Evolutionary conservation across 2,797 vertebrate species (phyloP).

Genomic region (Lithobates pipiens): DNA sequence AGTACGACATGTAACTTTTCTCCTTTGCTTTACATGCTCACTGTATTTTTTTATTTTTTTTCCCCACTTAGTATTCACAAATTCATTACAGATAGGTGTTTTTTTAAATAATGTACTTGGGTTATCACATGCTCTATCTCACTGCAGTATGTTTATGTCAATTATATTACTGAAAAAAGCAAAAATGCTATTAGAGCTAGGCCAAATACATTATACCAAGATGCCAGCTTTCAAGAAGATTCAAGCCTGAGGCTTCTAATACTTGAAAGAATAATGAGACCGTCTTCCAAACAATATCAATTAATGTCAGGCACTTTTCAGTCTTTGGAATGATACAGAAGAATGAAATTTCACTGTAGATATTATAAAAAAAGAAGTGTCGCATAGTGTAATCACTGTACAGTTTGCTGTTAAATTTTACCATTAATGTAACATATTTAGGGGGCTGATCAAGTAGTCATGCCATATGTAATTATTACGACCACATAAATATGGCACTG

Average conservation of each 20-base stretch:
- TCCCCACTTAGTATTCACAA: no score
- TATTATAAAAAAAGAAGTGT: conserved; percentile 14
- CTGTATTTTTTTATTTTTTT: no score
- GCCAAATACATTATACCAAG: conserved; percentile 29
- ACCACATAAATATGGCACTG: no score
- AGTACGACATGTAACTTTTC: no score
- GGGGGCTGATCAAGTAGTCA: no score
- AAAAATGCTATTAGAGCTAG: conserved; percentile 28
- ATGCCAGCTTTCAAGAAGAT: conserved; percentile 40
- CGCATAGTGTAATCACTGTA: neutral
- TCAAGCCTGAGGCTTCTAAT: conserved; percentile 33
- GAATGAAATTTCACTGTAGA: neutral
- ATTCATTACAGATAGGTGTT: neutral
- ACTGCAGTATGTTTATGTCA: conserved; percentile 28
- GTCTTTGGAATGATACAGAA: neutral
- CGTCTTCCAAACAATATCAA: conserved; percentile 40
- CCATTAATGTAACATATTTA: no score
- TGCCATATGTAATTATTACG: no score
- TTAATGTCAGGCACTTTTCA: conserved; percentile 34
- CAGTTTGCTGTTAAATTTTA: no score
- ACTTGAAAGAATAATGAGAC: conserved; percentile 33
- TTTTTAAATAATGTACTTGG: conserved; percentile 13
- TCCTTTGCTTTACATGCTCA: no score
- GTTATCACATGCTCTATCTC: conserved; percentile 22
- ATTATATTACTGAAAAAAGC: conserved; percentile 17